Base-by-base conservation (phyloP, 2,797 vertebrate species). In the Pseudocheirus occidentalis region DNA sequence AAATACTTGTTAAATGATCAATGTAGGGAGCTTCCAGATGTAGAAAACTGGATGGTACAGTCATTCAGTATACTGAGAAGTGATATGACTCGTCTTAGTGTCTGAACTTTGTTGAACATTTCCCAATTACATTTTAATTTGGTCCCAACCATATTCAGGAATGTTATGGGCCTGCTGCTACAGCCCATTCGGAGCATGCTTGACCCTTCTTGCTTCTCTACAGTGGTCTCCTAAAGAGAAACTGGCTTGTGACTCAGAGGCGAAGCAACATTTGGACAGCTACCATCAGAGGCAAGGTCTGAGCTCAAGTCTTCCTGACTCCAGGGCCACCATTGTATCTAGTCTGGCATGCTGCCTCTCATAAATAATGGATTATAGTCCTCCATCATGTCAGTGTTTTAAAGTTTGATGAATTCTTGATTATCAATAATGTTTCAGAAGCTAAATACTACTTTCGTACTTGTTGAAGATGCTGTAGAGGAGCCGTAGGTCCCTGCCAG, bases 331-430 rank as follows among this genome's bases (percentile, higher is more conserved):
- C n/a, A 81, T 46, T 73, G 34, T 73, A 34, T 21, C n/a, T 73
- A 2, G 16, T 73, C n/a, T 73, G n/a, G 66, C 66, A 73, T 18
- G 66, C 18, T 46, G 66, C 28, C n/a, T 46, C 90, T 95, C 93
- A 93, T 97, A 97, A 96, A 95, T 96, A 96, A 95, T 58, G 95
- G 93, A 95, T 96, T 92, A 92, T 92, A 93, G 91, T 27, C 52
- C 58, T 96, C 46, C 59, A 56, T 95, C 91, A 55, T 91, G 91
- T 53, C 31, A 54, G 59, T 3, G 53, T 93, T 91, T 93, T 96
- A 93, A 93, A 66, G 59, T 95, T 81, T 96, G 93, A 94, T 93
- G 91, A 94, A 81, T 55, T 93, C 57, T 52, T 90, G 95, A 94
- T 93, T 95, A 50, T 95, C 94, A 66, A 52, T 81, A 91, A 91